Conservation (phyloP, 1,140 invertebrate species). For the Aphelinus certus region DNA sequence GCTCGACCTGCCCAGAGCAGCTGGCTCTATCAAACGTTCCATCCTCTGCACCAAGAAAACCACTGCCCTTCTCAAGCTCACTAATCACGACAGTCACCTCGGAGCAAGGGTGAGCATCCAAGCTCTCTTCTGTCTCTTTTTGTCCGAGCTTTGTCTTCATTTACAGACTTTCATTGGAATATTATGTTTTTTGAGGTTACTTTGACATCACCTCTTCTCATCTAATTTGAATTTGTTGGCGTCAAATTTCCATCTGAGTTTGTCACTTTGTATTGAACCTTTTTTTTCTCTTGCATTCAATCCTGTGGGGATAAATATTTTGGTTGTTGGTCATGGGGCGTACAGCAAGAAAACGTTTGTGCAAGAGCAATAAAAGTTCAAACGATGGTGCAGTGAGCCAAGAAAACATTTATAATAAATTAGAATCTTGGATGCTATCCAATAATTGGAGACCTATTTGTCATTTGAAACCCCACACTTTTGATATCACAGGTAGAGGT, state of each 20-base stretch:
- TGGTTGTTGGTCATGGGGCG: conserved; percentile 62
- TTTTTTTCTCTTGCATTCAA: background rate
- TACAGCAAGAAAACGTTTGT: conserved; percentile 60
- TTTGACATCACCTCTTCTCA: conserved; percentile 12
- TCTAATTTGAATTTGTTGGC: background rate
- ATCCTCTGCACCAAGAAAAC: conserved; percentile 12
- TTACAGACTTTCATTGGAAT: conserved; percentile 20
- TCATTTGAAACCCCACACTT: conserved; percentile 62
- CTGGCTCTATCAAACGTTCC: background rate
- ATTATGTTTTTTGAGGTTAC: conserved; percentile 21
- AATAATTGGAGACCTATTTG: conserved; percentile 59
- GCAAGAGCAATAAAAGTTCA: conserved; percentile 54
- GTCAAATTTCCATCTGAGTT: background rate
- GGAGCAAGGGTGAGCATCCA: conserved; percentile 16
- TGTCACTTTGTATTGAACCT: background rate
- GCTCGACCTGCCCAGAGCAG: background rate
- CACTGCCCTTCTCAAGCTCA: background rate
- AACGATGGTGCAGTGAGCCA: conserved; percentile 56
- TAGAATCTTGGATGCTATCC: conserved; percentile 65
- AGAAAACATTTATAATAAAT: conserved; percentile 55
- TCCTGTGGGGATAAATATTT: conserved; percentile 51
- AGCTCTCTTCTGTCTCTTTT: background rate
- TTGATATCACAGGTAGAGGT: conserved; percentile 69
- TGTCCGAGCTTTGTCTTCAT: background rate
- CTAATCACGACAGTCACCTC: background rate